Base-by-base conservation (phyloP, 2,797 vertebrate genomes). In the Orestias chungarensis region DNA sequence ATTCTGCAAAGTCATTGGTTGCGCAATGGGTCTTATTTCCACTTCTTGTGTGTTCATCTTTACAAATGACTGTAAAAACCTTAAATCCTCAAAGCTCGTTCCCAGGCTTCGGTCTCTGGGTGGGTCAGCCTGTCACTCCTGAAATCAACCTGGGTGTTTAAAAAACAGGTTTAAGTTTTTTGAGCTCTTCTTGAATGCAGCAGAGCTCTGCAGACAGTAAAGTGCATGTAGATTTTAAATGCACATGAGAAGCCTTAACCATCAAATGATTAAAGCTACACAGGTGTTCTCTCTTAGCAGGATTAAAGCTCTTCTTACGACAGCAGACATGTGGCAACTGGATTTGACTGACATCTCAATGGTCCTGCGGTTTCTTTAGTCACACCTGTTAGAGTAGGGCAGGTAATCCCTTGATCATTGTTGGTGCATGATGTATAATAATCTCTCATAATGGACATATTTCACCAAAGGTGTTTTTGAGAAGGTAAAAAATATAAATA, bases 231-330 rank as follows among this genome's bases (percentile, higher is more conserved):
- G 23, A 33, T 1, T 67, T 72, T 46, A 46, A 55, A 9, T 49
- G n/a, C 49, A 74, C 18, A 38, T 27, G 20, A 29, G n/a, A 42
- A 42, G 33, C 20, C 33, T n/a, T 70, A 47, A 66, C 35, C 52
- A 57, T 35, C 23, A 6, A 35, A 10, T n/a, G 55, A 71, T 49
- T 52, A 44, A 38, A 40, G 54, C 33, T n/a, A 64, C 52, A 55
- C 70, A 61, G 44, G 29, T 76, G 55, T 67, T 47, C 38, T 66
- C 52, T 35, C 50, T 6, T 1, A 46, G 73, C 29, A 18, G 52
- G 38, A 46, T 49, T 23, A 42, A 10, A 71, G 49, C 54, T 33
- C 20, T 57, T 69, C 52, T 44, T 18, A 2, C 23, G 47, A 23
- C 47, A 49, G 47, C 27, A 52, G 17, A 35, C 42, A 18, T 57